phyloP scores from a whole-genome alignment of 2,888 invertebrate genomes.

The Cataglyphis rosenhaueri region DNA sequence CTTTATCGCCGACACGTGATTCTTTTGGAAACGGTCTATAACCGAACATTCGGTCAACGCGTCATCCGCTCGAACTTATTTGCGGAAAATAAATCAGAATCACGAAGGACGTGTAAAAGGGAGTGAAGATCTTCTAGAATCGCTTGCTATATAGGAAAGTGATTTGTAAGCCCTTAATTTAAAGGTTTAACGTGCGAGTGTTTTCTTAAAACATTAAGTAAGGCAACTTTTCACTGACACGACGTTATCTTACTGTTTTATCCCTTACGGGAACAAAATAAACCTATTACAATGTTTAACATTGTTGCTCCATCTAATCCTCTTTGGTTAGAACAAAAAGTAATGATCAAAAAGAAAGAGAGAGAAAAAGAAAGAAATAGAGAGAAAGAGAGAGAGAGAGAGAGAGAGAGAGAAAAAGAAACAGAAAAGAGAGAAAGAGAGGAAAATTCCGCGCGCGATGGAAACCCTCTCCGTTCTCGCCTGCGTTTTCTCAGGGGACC shows the following conservation, averaged over 20 bases:
- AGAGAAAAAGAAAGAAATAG: neutral
- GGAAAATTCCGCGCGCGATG: constrained; percentile 41
- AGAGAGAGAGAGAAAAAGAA: constrained; percentile 35
- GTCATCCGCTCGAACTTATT: constrained; percentile 73
- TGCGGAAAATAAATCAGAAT: constrained; percentile 64
- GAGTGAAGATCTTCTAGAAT: neutral
- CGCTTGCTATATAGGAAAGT: neutral
- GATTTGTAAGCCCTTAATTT: neutral
- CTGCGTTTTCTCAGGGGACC: constrained; percentile 71
- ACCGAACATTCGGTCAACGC: constrained; percentile 57
- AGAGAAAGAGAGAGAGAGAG: constrained; percentile 6
- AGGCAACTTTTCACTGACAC: constrained; percentile 4
- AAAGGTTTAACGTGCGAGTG: neutral
- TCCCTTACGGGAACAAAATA: neutral
- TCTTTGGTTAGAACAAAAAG: constrained; percentile 19
- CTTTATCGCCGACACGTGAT: constrained; percentile 41
- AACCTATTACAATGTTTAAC: constrained; percentile 21
- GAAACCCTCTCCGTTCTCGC: constrained; percentile 68
- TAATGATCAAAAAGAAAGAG: constrained; percentile 11
- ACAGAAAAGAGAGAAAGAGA: constrained; percentile 20
- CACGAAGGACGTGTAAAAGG: constrained; percentile 27
- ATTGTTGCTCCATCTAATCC: constrained; percentile 39
- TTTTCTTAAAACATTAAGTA: neutral
- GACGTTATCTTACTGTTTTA: neutral
- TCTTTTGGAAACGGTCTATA: constrained; percentile 65